Evolutionary conservation across 2,888 invertebrate species (phyloP).

Genomic region (Geophilus truncorum): DNA sequence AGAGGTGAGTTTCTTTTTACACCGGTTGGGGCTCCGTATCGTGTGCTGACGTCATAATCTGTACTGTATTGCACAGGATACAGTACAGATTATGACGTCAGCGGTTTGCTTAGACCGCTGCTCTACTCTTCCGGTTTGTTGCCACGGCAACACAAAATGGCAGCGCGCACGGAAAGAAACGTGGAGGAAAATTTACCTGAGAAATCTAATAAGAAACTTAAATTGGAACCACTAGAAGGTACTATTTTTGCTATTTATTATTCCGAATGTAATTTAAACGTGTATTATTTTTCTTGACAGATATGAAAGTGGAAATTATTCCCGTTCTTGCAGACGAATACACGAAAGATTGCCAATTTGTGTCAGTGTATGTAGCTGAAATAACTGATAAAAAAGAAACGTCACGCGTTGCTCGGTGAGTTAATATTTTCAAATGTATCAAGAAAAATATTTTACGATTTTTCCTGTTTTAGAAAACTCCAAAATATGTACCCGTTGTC

Average conservation of each 20-base stretch:
- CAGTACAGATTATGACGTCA: no score
- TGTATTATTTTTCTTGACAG: no score
- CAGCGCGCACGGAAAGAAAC: not conserved
- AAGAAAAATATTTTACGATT: not conserved
- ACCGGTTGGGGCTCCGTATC: no score
- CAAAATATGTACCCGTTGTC: constrained; percentile 59
- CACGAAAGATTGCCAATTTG: not conserved
- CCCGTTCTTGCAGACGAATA: constrained; percentile 25
- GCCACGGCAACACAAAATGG: not conserved
- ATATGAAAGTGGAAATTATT: not conserved
- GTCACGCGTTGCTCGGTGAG: not conserved
- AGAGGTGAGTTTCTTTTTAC: no score
- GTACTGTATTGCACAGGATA: no score
- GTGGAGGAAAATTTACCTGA: not conserved
- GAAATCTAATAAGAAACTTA: not conserved
- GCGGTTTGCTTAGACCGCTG: no score
- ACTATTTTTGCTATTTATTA: no score
- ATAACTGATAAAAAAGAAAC: not conserved
- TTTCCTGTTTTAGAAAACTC: constrained; percentile 52
- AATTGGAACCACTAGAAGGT: no score
- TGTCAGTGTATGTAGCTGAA: not conserved
- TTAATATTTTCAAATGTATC: not conserved
- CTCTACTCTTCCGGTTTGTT: not conserved
- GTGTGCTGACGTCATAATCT: no score
- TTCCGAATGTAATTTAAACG: no score